Evolutionary conservation across 2,888 invertebrate species (phyloP).

Genomic region (Horisme vitalbata): DNA sequence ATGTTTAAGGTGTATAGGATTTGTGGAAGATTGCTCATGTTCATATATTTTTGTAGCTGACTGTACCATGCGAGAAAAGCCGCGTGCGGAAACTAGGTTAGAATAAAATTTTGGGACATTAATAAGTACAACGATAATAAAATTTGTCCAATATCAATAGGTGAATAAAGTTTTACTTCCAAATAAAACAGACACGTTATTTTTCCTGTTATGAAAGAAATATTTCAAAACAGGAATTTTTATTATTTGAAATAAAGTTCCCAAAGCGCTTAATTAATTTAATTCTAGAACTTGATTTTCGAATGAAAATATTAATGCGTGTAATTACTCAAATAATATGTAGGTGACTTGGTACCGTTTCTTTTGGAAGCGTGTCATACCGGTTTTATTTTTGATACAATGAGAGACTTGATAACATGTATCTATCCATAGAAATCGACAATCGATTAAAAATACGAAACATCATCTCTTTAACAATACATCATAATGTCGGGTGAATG

Average conservation of each 20-base stretch:
- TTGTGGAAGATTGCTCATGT: too few species aligned
- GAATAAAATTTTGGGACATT: too few species aligned
- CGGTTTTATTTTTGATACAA: conserved; percentile 32
- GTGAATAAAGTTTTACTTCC: not conserved
- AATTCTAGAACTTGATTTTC: conserved; percentile 25
- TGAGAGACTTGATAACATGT: conserved; percentile 28
- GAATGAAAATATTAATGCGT: conserved; percentile 23
- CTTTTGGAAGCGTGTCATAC: conserved; percentile 35
- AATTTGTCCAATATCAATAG: too few species aligned
- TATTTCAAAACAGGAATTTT: too few species aligned
- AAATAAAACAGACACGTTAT: too few species aligned
- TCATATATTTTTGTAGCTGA: too few species aligned
- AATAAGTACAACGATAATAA: too few species aligned
- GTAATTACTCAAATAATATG: conserved; percentile 30
- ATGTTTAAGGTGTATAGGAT: too few species aligned
- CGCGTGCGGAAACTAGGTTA: too few species aligned
- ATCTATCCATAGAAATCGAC: conserved; percentile 27
- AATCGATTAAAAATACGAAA: conserved; percentile 24
- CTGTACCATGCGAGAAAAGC: too few species aligned
- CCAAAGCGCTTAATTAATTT: conserved; percentile 21
- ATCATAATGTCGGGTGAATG: conserved; percentile 23
- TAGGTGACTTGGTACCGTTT: conserved; percentile 45
- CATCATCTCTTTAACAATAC: conserved; percentile 29
- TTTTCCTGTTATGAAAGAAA: too few species aligned
- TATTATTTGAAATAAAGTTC: conserved; percentile 11